Conservation (phyloP, 2,113 vertebrate species). For the Coptodon rendalli region DNA sequence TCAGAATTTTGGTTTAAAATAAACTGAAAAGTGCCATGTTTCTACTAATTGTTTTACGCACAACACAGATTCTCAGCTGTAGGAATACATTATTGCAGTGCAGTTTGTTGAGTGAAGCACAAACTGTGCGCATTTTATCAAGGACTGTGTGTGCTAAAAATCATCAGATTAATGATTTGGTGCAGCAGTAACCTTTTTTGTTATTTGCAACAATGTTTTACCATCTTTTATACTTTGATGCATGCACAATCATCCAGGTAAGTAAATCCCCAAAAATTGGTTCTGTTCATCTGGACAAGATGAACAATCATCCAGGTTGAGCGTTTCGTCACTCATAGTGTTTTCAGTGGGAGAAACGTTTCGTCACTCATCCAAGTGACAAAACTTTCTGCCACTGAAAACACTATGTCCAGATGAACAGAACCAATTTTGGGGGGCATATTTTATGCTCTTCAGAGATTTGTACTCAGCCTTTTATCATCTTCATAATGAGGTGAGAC, state of each 20-base stretch:
- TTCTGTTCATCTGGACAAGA: neutral
- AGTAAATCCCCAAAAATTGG: neutral
- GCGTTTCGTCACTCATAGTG: no score
- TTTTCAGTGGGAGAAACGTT: neutral
- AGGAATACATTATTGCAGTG: neutral
- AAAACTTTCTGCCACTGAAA: neutral
- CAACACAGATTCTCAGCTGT: neutral
- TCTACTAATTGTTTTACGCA: neutral
- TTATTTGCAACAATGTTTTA: neutral
- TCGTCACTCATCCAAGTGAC: neutral
- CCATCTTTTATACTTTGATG: neutral
- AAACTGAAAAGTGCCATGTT: neutral
- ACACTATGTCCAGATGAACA: neutral
- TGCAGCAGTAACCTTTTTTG: neutral
- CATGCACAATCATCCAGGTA: neutral
- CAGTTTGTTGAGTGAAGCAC: neutral
- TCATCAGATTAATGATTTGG: neutral
- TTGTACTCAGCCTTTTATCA: neutral
- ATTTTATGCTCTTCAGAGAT: neutral
- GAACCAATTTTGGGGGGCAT: neutral
- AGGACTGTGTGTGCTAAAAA: neutral
- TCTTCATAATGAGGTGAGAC: neutral
- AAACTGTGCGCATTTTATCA: neutral
- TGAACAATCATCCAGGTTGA: no score
- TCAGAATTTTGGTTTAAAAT: neutral